A percentile compares a stretch with the other conserved stretches of the same genome.
Evolutionary conservation across 2,888 invertebrate species (phyloP).

Genomic region (Hesperia comma): DNA sequence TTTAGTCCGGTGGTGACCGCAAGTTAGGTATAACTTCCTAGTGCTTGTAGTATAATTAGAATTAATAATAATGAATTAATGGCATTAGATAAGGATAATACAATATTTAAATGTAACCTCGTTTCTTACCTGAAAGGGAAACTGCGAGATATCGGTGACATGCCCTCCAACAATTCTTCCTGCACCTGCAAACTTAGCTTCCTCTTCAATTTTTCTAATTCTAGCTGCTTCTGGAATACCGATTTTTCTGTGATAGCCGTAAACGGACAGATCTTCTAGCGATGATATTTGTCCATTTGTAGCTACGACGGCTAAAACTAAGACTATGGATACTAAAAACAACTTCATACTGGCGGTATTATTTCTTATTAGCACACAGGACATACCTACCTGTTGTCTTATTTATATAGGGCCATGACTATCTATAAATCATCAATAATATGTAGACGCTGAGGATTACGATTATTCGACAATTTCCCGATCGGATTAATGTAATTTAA

Average conservation of each 20-base stretch:
- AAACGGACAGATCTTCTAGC: slow-evolving; percentile 46
- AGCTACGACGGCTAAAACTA: slow-evolving; percentile 49
- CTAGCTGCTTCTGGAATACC: slow-evolving; percentile 57
- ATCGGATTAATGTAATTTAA: not conserved
- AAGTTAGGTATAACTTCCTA: too few species aligned
- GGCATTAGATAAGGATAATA: not conserved
- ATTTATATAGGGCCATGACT: not conserved
- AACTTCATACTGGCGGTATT: slow-evolving; percentile 40
- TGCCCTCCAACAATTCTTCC: slow-evolving; percentile 59
- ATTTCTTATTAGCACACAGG: not conserved
- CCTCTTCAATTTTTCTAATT: slow-evolving; percentile 53
- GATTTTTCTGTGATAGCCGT: slow-evolving; percentile 55
- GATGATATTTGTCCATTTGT: slow-evolving; percentile 41
- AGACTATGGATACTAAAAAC: slow-evolving; percentile 38
- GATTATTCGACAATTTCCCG: not conserved
- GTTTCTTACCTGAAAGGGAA: slow-evolving; percentile 61
- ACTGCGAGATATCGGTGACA: slow-evolving; percentile 49
- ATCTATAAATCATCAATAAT: not conserved
- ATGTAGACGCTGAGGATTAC: slow-evolving; percentile 1
- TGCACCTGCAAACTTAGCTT: slow-evolving; percentile 30
- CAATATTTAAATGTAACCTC: not conserved
- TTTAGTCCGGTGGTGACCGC: too few species aligned
- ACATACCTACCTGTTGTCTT: not conserved
- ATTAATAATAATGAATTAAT: too few species aligned
- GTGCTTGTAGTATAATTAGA: too few species aligned